A percentile compares a stretch with the other conserved stretches of the same genome.
Evolutionary conservation across 2,888 invertebrate species (phyloP).

Genomic region (Elmis aenea): DNA sequence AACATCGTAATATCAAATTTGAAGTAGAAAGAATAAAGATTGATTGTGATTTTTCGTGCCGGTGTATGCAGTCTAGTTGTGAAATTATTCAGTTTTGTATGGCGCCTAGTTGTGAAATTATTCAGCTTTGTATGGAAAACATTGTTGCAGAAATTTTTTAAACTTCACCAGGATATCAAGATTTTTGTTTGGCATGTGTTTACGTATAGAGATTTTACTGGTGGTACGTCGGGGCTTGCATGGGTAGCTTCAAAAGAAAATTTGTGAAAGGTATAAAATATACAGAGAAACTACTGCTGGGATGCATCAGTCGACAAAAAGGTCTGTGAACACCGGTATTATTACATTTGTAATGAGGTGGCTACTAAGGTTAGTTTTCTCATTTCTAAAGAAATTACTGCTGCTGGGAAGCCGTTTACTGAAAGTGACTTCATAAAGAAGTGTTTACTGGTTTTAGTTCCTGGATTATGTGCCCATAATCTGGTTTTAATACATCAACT

Average conservation of each 20-base stretch:
- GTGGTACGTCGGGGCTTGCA: slow-evolving; percentile 95
- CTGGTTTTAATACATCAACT: no score
- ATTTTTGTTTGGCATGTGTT: slow-evolving; percentile 99
- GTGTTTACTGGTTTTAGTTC: no score
- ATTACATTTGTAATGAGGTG: slow-evolving; percentile 98
- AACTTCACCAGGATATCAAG: slow-evolving; percentile 93
- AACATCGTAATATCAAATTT: slow-evolving; percentile 93
- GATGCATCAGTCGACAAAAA: slow-evolving; percentile 87
- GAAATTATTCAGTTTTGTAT: slow-evolving; percentile 84
- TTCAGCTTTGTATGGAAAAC: slow-evolving; percentile 92
- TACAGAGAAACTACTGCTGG: slow-evolving; percentile 95
- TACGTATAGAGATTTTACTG: slow-evolving; percentile 96
- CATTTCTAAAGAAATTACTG: no score
- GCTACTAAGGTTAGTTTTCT: no score
- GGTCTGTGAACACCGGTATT: slow-evolving; percentile 96
- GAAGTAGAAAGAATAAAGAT: slow-evolving; percentile 92
- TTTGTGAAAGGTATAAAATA: slow-evolving; percentile 96
- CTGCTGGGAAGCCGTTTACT: no score
- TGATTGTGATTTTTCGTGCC: slow-evolving; percentile 81
- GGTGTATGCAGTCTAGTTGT: slow-evolving; percentile 53
- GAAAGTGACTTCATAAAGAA: no score
- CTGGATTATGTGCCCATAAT: no score
- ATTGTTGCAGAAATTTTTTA: slow-evolving; percentile 99
- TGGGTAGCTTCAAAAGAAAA: slow-evolving; percentile 97
- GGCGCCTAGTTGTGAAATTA: slow-evolving; percentile 60